phyloP scores from a whole-genome alignment of 2,113 vertebrate species.

The Brachionichthys hirsutus region DNA sequence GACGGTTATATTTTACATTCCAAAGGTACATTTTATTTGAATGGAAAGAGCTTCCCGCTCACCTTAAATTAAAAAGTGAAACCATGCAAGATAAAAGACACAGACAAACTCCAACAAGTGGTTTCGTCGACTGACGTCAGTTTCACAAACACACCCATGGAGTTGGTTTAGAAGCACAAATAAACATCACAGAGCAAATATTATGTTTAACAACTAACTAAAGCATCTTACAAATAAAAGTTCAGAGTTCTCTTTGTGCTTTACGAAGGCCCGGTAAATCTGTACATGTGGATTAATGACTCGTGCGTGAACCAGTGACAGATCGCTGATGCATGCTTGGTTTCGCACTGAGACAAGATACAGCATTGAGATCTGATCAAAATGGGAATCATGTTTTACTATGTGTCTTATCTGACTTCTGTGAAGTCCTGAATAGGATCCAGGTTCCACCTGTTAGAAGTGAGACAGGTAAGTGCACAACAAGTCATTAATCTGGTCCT shows the following conservation, averaged over 20 bases:
- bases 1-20: slow-evolving; percentile 61
- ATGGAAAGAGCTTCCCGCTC: slow-evolving; percentile 62
- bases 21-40: slow-evolving; percentile 75
- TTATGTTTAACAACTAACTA: slow-evolving; percentile 50
- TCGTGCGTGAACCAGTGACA: background rate
- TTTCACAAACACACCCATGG: slow-evolving; percentile 54
- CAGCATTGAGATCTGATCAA: slow-evolving; percentile 11
- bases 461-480: slow-evolving; percentile 11
- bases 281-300: slow-evolving; percentile 41
- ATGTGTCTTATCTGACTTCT: slow-evolving; percentile 1
- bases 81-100: slow-evolving; percentile 57
- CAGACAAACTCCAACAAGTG: slow-evolving; percentile 42
- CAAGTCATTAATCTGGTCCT: slow-evolving; percentile 1
- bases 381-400: background rate
- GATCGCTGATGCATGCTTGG: background rate
- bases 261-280: slow-evolving; percentile 52
- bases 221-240: slow-evolving; percentile 44
- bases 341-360: background rate
- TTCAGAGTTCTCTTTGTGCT: slow-evolving; percentile 50
- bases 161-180: slow-evolving; percentile 62
- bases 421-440: slow-evolving; percentile 10
- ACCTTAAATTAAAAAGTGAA: slow-evolving; percentile 68
- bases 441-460: slow-evolving; percentile 10
- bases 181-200: slow-evolving; percentile 47
- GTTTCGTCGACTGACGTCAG: slow-evolving; percentile 35